Evolutionary conservation across 1,140 invertebrate genomes (phyloP).

Genomic region (Zaprionus ornatus): DNA sequence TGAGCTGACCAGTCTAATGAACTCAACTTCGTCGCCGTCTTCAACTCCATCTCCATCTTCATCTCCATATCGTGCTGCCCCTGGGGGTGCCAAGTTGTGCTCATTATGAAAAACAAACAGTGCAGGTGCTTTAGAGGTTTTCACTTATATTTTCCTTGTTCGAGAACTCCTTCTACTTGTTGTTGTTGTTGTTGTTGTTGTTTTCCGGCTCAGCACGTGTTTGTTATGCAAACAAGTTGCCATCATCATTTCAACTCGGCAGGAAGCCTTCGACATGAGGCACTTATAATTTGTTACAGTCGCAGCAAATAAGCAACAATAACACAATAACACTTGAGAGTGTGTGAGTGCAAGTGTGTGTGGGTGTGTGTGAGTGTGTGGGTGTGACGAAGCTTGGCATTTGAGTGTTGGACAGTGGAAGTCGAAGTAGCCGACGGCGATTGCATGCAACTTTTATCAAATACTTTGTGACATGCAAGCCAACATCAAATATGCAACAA

Average conservation of each 20-base stretch:
- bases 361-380: not conserved
- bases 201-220: conserved; percentile 47
- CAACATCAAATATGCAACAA: conserved; percentile 66
- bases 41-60: not conserved
- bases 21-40: conserved; percentile 13
- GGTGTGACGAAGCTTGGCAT: not conserved
- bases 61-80: not conserved
- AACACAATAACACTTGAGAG: conserved; percentile 23
- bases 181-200: not conserved
- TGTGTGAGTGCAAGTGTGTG: not conserved
- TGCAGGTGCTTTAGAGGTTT: conserved; percentile 15
- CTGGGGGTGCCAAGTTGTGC: conserved; percentile 1
- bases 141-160: conserved; percentile 23
- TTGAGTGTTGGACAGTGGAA: conserved; percentile 41
- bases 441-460: conserved; percentile 73
- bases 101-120: conserved; percentile 48
- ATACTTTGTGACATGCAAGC: conserved; percentile 73
- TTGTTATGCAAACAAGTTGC: conserved; percentile 74
- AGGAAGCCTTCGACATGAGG: conserved; percentile 71
- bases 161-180: not conserved
- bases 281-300: conserved; percentile 75
- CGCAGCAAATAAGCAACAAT: conserved; percentile 65
- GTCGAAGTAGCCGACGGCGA: conserved; percentile 46
- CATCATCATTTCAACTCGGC: conserved; percentile 43
- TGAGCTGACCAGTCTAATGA: conserved; percentile 54